These are phyloP conservation scores for Amphiprion percula DNA, from an alignment of 2,113 vertebrate genomes.

Conservation along the genomic window DNA sequence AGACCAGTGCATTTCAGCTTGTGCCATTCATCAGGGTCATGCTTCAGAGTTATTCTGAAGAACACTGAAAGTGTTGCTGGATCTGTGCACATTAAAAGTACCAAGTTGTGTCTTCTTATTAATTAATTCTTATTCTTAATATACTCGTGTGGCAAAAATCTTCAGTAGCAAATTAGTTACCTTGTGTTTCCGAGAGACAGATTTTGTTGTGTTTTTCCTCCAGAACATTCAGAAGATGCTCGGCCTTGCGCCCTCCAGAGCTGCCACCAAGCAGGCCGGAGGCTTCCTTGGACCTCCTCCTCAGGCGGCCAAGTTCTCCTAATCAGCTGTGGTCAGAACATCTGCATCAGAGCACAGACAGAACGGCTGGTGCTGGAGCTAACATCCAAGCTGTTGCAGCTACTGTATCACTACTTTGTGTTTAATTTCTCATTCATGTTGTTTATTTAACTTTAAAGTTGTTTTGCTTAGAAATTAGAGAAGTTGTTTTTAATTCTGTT, in stretches of 20 bases:
- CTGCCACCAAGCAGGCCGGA: constrained; percentile 97
- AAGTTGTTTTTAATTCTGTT: constrained; percentile 35
- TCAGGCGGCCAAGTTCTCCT: constrained; percentile 97
- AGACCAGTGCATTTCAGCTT: no score
- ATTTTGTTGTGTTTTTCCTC: constrained; percentile 15
- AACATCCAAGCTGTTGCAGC: constrained; percentile 21
- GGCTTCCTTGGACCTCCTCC: constrained; percentile 97
- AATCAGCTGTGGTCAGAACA: constrained; percentile 27
- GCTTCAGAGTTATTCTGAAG: no score
- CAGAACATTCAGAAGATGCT: constrained; percentile 99
- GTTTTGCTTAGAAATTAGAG: constrained; percentile 29
- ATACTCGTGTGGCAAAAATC: no score
- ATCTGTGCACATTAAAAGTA: no score
- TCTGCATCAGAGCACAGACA: constrained; percentile 3
- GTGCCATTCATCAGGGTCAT: no score
- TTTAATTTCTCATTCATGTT: constrained; percentile 20
- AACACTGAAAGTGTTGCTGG: no score
- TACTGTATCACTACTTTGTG: constrained; percentile 16
- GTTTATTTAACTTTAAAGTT: constrained; percentile 65
- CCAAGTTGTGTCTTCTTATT: no score
- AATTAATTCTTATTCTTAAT: no score
- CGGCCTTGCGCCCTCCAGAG: constrained; percentile 95
- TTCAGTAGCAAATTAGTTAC: no score
- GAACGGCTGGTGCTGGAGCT: constrained; percentile 4
- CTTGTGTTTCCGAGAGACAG: background rate